A percentile compares a stretch with the other conserved stretches of the same genome.
Conservation (phyloP, 2,888 invertebrate genomes). For the Oscheius sp. region DNA sequence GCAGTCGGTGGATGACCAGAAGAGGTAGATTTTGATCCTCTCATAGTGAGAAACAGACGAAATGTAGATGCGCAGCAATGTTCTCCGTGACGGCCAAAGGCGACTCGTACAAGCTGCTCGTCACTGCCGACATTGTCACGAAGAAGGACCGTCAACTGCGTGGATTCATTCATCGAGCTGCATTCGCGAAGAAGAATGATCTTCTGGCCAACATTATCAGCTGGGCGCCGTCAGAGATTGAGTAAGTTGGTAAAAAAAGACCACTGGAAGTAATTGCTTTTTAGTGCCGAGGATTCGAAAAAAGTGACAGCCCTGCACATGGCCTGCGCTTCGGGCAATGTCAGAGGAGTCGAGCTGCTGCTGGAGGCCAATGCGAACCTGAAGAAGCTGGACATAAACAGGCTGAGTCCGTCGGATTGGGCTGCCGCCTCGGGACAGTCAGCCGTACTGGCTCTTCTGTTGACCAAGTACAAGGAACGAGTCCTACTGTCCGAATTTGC, state of each 20-base stretch:
- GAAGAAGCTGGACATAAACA: slow-evolving; percentile 20
- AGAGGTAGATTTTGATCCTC: neutral
- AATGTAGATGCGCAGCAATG: slow-evolving; percentile 11
- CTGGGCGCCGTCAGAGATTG: neutral
- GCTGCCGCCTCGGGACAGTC: slow-evolving; percentile 35
- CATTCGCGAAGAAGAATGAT: slow-evolving; percentile 11
- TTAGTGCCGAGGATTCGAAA: slow-evolving; percentile 2
- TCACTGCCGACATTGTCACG: neutral
- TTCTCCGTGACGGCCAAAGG: slow-evolving; percentile 3
- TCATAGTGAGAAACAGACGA: neutral
- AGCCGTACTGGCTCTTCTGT: neutral
- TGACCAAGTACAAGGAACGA: neutral
- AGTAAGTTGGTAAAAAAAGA: neutral
- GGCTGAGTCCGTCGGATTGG: slow-evolving; percentile 41
- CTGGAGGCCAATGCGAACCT: slow-evolving; percentile 26
- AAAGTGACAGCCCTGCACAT: slow-evolving; percentile 95
- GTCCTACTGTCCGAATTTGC: neutral
- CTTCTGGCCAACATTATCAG: slow-evolving; percentile 4
- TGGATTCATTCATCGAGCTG: slow-evolving; percentile 33
- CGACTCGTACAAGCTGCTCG: neutral
- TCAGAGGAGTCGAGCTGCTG: slow-evolving; percentile 93
- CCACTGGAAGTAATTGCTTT: neutral
- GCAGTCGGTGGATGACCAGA: neutral
- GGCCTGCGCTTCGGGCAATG: slow-evolving; percentile 97
- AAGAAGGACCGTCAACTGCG: slow-evolving; percentile 14